Conservation (phyloP, 2,888 invertebrate genomes). For the Exocentrus adspersus region DNA sequence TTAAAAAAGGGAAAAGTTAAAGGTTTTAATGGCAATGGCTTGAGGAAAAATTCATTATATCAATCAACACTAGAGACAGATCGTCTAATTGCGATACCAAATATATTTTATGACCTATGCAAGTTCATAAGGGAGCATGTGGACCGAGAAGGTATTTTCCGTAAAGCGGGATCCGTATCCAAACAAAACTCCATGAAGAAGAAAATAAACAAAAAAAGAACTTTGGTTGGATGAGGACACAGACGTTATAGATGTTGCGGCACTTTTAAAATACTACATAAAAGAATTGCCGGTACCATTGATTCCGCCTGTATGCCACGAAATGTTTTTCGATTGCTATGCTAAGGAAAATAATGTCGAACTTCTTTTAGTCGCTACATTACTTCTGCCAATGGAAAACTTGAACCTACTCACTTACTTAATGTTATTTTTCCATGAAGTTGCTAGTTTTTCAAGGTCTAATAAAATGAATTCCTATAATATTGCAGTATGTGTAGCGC, state of each 20-base stretch:
- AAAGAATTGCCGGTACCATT: constrained; percentile 85
- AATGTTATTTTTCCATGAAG: constrained; percentile 67
- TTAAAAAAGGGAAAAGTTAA: not conserved
- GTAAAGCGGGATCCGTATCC: constrained; percentile 85
- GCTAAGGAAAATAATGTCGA: constrained; percentile 68
- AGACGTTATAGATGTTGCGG: constrained; percentile 84
- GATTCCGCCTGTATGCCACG: constrained; percentile 77
- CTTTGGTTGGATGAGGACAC: constrained; percentile 62
- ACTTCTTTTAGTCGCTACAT: constrained; percentile 72
- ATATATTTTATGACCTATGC: constrained; percentile 76
- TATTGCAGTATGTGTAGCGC: constrained; percentile 28
- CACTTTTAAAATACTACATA: constrained; percentile 84
- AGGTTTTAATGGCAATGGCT: not conserved
- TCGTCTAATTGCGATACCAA: constrained; percentile 74
- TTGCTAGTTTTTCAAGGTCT: constrained; percentile 19
- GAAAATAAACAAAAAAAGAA: constrained; percentile 63
- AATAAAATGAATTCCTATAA: constrained; percentile 29
- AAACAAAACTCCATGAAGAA: constrained; percentile 79
- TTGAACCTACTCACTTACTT: constrained; percentile 82
- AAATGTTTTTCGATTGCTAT: constrained; percentile 75
- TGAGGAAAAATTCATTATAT: not conserved
- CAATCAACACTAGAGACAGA: constrained; percentile 68
- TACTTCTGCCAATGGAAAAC: constrained; percentile 78
- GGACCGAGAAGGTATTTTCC: constrained; percentile 84
- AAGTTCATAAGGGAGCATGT: constrained; percentile 73